Conservation (phyloP, 2,113 vertebrate genomes). For the Clarias magur region DNA sequence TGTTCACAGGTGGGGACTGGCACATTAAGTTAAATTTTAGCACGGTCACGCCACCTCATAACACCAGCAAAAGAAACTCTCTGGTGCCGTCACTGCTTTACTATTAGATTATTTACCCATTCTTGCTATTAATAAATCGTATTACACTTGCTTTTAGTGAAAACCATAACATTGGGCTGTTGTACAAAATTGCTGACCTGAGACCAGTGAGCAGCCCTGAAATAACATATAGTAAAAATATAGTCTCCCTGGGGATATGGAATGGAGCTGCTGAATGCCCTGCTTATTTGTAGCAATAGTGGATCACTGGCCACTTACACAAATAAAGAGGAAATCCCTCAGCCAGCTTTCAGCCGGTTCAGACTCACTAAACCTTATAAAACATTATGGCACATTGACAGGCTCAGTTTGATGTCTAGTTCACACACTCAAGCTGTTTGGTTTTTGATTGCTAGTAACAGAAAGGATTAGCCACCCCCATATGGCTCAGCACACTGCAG, state of each 20-base stretch:
- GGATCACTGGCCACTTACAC: constrained; percentile 4
- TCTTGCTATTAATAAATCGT: neutral
- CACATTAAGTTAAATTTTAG: too few relatives aligned
- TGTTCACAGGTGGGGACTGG: too few relatives aligned
- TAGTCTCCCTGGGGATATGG: neutral
- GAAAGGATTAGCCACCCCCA: constrained; percentile 54
- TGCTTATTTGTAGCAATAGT: neutral
- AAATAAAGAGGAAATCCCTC: constrained; percentile 33
- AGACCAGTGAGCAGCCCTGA: neutral
- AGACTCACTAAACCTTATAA: constrained; percentile 2
- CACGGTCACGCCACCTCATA: too few relatives aligned
- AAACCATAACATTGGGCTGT: neutral
- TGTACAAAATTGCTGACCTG: neutral
- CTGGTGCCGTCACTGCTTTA: neutral
- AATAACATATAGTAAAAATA: constrained; percentile 24
- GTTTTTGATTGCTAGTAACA: constrained; percentile 28
- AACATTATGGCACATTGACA: constrained; percentile 27
- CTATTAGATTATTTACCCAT: neutral
- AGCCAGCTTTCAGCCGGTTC: neutral
- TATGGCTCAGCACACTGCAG: constrained; percentile 52
- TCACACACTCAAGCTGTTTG: constrained; percentile 30
- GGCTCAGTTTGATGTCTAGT: constrained; percentile 40
- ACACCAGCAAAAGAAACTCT: too few relatives aligned
- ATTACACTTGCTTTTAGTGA: neutral
- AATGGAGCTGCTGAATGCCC: constrained; percentile 1